Evolutionary conservation across 2,113 vertebrate genomes (phyloP), one percentile per base, ranked within the genome.

Genomic region (Copsychus sechellarum): DNA sequence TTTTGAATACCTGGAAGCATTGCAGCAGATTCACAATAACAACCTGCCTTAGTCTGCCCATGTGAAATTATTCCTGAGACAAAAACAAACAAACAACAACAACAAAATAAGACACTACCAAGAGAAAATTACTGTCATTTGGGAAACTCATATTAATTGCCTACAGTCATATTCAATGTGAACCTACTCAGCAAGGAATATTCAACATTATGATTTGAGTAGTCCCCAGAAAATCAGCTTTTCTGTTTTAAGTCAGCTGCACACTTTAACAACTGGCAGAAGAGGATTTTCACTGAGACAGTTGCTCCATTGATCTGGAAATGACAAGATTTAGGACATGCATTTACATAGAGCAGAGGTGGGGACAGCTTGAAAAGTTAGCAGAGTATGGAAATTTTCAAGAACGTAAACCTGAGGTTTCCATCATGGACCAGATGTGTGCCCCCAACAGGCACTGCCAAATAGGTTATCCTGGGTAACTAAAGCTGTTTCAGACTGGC

Each of bases 131-230:
- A 14, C 6, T 93, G 58, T 77, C 66, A 92, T 91, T 81, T 94
- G 43, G 48, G 61, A 94, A 92, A 84, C 33, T 92, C 56, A 23
- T 92, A 89, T 95, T 95, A 86, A 96, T 91, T 90, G 81, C 88
- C 92, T 94, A 57, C 62, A 93, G 90, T 33, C 86, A 77, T 12
- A 93, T 86, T 20, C 56, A 38, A 45, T 89, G 84, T 84, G 65
- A 91, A 81, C 51, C 47, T 72, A 64, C 43, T 87, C 66, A 79
- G 90, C 42, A 60, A 94, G 65, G 87, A 94, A 81, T 71, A 94
- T 71, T 94, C 81, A 84, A 67, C 31, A 67, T 58, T 54, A 42
- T 42, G 7, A 12, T 81, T 78, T 67, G 40, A 96, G 65, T 28
- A 79, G 81, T 81, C 47, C 42, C 31, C 87, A 56, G 51, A 82